Base-by-base conservation (phyloP, 2,888 invertebrate species). In the Drosophila demipolita region DNA sequence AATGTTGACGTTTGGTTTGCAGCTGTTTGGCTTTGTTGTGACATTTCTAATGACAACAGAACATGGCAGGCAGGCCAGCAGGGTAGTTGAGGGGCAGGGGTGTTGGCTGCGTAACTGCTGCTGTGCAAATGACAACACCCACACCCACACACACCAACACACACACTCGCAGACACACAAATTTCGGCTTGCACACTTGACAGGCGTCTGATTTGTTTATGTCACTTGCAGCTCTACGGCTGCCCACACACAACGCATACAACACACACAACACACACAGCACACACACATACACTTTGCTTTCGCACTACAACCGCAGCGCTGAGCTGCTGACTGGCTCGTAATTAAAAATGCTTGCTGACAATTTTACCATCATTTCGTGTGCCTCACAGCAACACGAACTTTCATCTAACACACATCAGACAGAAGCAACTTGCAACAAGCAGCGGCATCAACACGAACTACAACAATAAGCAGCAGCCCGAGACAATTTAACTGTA, bases 131-230 rank as follows among this genome's bases (percentile, higher is more conserved):
- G 90, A 88, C 87, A 79, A 71, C 62, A 70, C 73, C 77, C 74
- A 78, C 67, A 77, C 70, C 64, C 40, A 23, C 55, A 26, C 45
- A 50, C 48, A 55, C 33, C 38, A 33, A 63, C 53, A 62, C 60
- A 36, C 55, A 20, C 55, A 50, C 64, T 32, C 54, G 29, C 65
- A 66, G 61, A 57, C 77, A 66, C 66, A 74, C 75, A 72, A 78
- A 78, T 78, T 80, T 78, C 48, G 78, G 68, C 81, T 74, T 64
- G 58, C 64, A 82, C 75, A 79, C 82, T 90, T 88, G 88, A 87
- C 90, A 90, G 89, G 84, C 88, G 87, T 89, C 90, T 89, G 88
- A 88, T 87, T 88, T 90, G 90, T 88, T 90, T 87, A 87, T 89
- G 89, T 88, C 88, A 90, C 82, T 82, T 80, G 84, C 87, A 90